Evolutionary conservation across 2,113 vertebrate species (phyloP), one percentile per base, ranked within the genome.

Genomic region (Craseonycteris thonglongyai): DNA sequence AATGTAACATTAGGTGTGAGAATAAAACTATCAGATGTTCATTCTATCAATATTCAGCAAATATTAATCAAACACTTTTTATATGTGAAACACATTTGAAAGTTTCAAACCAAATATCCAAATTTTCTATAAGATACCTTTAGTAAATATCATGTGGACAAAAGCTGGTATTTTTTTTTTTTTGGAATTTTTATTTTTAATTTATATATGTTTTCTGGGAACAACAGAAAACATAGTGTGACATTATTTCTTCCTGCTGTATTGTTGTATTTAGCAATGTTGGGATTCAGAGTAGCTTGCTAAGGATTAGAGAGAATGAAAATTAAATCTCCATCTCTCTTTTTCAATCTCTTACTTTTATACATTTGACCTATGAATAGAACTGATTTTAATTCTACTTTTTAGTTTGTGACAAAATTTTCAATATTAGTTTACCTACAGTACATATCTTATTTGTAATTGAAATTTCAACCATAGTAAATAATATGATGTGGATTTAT

Each of bases 301-400:
- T 82, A 13, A 79, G 82, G 51, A 82, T 92, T 76, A 76, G n/a
- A 88, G 76, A 68, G 75, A 88, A 75, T 94, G 76, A 84, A 91
- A 59, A 76, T 91, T 54, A 75, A 88, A 79, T 81, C 30, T 42
- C 24, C 13, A 42, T 45, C 15, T 26, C 11, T 69, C 8, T 93
- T 69, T 88, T 51, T 28, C 24, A 22, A 42, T 72, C 35, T 75
- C 38, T 10, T 81, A 30, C 42, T 68, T 94, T 93, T 68, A 78
- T 7, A 40, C 7, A 22, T 72, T 92, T 79, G 61, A 66, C 68
- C 58, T 61, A 9, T 33, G 40, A 80, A 33, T 61, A 59, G 26
- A 65, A 35, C 47, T 89, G 54, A 88, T 71, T 72, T 91, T 51
- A 81, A 66, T n/a, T 92, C 26, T 75, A 61, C 21, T 13, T 71